Evolutionary conservation across 2,797 vertebrate genomes (phyloP).

Genomic region (Eulemur rubriventer): DNA sequence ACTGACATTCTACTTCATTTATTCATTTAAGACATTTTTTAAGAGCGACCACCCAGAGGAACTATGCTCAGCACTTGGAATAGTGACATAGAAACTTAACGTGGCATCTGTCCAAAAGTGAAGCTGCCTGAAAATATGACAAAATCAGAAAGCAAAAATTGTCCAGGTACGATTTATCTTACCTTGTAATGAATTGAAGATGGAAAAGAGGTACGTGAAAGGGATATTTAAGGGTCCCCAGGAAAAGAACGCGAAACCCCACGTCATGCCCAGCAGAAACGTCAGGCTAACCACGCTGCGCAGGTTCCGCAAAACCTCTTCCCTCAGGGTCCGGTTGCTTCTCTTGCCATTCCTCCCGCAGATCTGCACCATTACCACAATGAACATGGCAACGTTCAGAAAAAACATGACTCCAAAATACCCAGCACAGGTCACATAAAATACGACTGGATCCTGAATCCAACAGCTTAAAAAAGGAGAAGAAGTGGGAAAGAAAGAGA

Average conservation of each 20-base stretch:
- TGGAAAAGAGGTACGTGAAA: conserved; percentile 96
- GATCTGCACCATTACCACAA: conserved; percentile 98
- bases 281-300: conserved; percentile 96
- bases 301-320: conserved; percentile 94
- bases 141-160: not conserved
- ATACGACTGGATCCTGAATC: conserved; percentile 89
- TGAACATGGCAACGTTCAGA: conserved; percentile 97
- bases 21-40: not conserved
- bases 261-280: conserved; percentile 97
- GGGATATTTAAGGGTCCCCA: conserved; percentile 92
- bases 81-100: not conserved
- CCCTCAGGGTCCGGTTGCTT: conserved; percentile 92
- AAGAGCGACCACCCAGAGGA: not conserved
- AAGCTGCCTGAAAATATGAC: not conserved
- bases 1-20: not conserved
- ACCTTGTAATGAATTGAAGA: conserved; percentile 99
- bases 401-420: conserved; percentile 96
- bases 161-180: conserved; percentile 51
- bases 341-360: conserved; percentile 97
- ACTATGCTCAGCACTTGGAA: not conserved
- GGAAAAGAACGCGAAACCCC: conserved; percentile 97
- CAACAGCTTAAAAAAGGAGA: conserved; percentile 90
- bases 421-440: conserved; percentile 93
- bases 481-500: not conserved
- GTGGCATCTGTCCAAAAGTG: not conserved